Percentiles rank a stretch among this genome's conserved stretches.
Evolutionary conservation across 2,797 vertebrate genomes (phyloP).

Genomic region (Vireo griseus): DNA sequence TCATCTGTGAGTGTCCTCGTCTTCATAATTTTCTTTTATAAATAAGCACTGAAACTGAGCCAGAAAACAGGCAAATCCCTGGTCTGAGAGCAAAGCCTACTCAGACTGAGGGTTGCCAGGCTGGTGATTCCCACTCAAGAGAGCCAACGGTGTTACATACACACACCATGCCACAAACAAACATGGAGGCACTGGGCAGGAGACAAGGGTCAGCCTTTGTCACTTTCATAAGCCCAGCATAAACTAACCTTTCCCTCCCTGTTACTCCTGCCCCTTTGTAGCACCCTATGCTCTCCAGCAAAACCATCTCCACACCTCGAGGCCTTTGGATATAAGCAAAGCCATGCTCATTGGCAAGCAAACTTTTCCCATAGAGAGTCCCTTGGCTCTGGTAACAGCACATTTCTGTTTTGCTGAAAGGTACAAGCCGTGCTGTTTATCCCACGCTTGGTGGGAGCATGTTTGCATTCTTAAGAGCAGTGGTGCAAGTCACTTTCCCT

Average conservation of each 20-base stretch:
- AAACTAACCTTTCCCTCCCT: fast-evolving
- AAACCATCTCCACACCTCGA: background rate
- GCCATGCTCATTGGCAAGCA: fast-evolving
- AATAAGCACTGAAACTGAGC: background rate
- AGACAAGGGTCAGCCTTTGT: background rate
- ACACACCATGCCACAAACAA: fast-evolving
- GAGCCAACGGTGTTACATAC: fast-evolving
- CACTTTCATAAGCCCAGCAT: background rate
- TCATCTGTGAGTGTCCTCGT: background rate
- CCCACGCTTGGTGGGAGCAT: background rate
- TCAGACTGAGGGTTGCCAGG: background rate
- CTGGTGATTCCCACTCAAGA: fast-evolving
- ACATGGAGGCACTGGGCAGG: background rate
- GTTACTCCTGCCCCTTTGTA: fast-evolving
- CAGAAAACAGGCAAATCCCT: background rate
- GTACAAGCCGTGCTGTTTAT: slow-evolving; percentile 12
- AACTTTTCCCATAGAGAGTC: background rate
- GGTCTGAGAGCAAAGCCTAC: background rate
- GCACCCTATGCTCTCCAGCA: background rate
- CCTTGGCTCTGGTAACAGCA: fast-evolving
- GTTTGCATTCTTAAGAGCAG: slow-evolving; percentile 47
- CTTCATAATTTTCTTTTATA: background rate
- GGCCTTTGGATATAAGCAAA: background rate
- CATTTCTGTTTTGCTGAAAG: background rate
- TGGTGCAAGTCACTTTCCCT: slow-evolving; percentile 32